Evolutionary conservation across 2,888 invertebrate species (phyloP).

Genomic region (Drosophila heteroneura): DNA sequence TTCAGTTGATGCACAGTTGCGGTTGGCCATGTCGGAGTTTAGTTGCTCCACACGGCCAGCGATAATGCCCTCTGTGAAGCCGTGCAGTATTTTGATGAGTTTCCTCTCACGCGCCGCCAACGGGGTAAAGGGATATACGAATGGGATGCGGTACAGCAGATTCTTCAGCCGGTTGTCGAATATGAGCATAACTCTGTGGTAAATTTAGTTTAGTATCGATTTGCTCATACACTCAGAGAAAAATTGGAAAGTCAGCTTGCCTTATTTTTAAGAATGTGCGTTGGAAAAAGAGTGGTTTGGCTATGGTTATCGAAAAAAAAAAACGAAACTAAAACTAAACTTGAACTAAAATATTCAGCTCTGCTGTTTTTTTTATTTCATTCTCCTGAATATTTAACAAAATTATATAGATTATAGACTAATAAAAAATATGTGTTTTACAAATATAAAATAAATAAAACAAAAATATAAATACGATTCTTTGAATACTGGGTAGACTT

Average conservation of each 20-base stretch:
- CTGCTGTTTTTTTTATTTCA: too few species aligned
- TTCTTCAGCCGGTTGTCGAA: conserved; percentile 52
- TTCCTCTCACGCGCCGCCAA: conserved; percentile 47
- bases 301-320: not conserved
- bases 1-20: conserved; percentile 16
- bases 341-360: not conserved
- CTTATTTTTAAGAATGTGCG: not conserved
- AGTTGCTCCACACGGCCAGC: conserved; percentile 44
- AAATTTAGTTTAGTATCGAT: not conserved
- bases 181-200: conserved; percentile 49
- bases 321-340: not conserved
- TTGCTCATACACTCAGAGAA: not conserved
- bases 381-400: too few species aligned
- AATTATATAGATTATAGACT: too few species aligned
- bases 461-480: too few species aligned
- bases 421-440: too few species aligned
- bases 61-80: conserved; percentile 64
- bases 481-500: too few species aligned
- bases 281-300: not conserved
- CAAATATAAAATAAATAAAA: too few species aligned
- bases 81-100: conserved; percentile 48
- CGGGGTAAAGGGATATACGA: conserved; percentile 39
- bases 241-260: not conserved
- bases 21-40: conserved; percentile 37
- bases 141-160: conserved; percentile 50